phyloP scores from a whole-genome alignment of 2,888 invertebrate genomes.

The Thecocarcelia acutangulata region DNA sequence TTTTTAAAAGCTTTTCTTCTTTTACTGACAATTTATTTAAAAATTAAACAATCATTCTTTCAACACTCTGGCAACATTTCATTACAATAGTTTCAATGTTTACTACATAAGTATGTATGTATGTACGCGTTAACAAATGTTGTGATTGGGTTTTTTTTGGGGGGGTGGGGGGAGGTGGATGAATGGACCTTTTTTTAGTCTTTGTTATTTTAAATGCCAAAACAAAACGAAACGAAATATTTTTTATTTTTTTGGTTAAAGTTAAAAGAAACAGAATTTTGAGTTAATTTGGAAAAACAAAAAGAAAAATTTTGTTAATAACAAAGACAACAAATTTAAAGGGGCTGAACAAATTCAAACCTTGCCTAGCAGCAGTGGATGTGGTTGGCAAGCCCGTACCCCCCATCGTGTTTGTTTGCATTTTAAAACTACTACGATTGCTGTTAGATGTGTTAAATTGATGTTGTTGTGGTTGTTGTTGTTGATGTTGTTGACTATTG shows the following conservation, averaged over 20 bases:
- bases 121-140: too few relatives aligned
- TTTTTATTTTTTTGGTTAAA: constrained; percentile 11
- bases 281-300: constrained; percentile 40
- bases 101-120: too few relatives aligned
- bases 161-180: background rate
- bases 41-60: too few relatives aligned
- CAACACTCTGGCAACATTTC: too few relatives aligned
- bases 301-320: constrained; percentile 20
- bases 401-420: constrained; percentile 65
- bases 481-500: constrained; percentile 51
- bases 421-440: constrained; percentile 64
- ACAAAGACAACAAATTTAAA: constrained; percentile 29
- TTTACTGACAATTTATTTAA: too few relatives aligned
- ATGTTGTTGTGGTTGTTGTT: constrained; percentile 50
- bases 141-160: too few relatives aligned
- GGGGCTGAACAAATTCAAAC: constrained; percentile 77
- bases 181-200: background rate
- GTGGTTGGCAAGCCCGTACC: constrained; percentile 70
- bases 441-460: constrained; percentile 67
- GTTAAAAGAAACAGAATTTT: background rate
- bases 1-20: too few relatives aligned
- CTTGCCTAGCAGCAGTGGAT: constrained; percentile 82
- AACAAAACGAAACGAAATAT: constrained; percentile 30
- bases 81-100: too few relatives aligned
- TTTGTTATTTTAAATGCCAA: constrained; percentile 41